Conservation (phyloP, 1,140 invertebrate genomes). For the Calliopsis andreniformis region DNA sequence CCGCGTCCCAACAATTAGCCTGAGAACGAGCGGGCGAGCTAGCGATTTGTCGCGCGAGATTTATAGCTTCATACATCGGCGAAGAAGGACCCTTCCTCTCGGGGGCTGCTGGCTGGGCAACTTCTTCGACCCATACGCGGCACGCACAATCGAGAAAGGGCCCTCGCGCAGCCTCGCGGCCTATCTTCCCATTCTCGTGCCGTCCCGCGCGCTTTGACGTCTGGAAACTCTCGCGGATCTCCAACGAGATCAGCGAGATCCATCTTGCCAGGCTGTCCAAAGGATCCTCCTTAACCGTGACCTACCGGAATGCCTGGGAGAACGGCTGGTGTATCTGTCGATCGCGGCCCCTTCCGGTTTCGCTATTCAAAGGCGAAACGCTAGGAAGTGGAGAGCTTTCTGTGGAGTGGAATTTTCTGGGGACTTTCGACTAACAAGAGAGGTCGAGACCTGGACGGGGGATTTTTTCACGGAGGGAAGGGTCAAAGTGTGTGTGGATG, state of each 20-base stretch:
- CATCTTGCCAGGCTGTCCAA: constrained; percentile 23
- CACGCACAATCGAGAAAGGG: constrained; percentile 44
- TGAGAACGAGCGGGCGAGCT: constrained; percentile 67
- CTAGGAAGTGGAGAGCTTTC: not conserved
- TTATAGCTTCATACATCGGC: constrained; percentile 72
- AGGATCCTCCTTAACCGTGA: constrained; percentile 58
- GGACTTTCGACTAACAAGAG: too few relatives aligned
- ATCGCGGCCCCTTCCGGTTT: constrained; percentile 53
- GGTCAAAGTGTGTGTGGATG: too few relatives aligned
- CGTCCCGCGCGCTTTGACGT: constrained; percentile 43
- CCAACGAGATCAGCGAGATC: constrained; percentile 62
- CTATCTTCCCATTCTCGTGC: constrained; percentile 48
- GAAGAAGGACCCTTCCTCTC: constrained; percentile 26
- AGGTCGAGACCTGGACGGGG: too few relatives aligned
- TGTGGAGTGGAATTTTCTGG: not conserved
- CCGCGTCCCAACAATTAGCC: constrained; percentile 72
- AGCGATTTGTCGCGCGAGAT: constrained; percentile 72
- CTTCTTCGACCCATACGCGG: constrained; percentile 34
- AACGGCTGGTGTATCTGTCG: constrained; percentile 36
- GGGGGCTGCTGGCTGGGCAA: not conserved
- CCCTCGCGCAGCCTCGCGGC: constrained; percentile 18
- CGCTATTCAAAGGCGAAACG: constrained; percentile 2
- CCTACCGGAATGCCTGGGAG: constrained; percentile 66
- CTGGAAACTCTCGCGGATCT: constrained; percentile 50
- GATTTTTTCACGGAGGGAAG: too few relatives aligned